Conservation (phyloP, 2,113 vertebrate genomes). For the Atherinomorus stipes region DNA sequence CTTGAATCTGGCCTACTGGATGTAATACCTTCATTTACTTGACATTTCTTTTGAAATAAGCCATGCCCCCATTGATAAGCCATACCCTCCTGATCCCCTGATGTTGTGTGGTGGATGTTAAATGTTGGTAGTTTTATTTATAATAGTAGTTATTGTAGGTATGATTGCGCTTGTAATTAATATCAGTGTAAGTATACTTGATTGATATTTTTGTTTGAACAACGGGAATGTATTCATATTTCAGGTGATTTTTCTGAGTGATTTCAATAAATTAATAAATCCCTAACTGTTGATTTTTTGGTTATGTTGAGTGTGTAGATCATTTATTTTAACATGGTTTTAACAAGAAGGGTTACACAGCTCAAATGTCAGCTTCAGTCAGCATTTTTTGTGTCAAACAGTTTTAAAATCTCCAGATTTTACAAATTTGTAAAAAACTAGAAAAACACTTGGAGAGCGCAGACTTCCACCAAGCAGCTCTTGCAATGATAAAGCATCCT, state of each 20-base stretch:
- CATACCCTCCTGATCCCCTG: conserved; percentile 73
- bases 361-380: background rate
- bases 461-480: too few relatives aligned
- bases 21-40: conserved; percentile 78
- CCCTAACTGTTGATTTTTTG: conserved; percentile 35
- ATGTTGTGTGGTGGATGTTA: conserved; percentile 80
- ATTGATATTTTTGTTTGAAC: conserved; percentile 78
- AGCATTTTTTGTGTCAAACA: background rate
- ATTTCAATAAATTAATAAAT: conserved; percentile 80
- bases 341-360: background rate
- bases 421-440: too few relatives aligned
- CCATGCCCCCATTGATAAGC: conserved; percentile 81
- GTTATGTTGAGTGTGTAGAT: conserved; percentile 32
- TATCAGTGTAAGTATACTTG: conserved; percentile 76
- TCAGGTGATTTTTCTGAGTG: conserved; percentile 78
- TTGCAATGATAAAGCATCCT: too few relatives aligned
- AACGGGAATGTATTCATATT: conserved; percentile 82
- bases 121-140: conserved; percentile 77
- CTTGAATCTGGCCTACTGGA: conserved; percentile 77
- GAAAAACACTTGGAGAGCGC: too few relatives aligned
- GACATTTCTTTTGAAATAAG: conserved; percentile 80
- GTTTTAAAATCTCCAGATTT: too few relatives aligned
- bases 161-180: conserved; percentile 80
- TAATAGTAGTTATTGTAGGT: conserved; percentile 75
- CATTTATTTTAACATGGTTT: background rate